Conservation (phyloP, 2,113 vertebrate genomes). For the Nipponia nippon region DNA sequence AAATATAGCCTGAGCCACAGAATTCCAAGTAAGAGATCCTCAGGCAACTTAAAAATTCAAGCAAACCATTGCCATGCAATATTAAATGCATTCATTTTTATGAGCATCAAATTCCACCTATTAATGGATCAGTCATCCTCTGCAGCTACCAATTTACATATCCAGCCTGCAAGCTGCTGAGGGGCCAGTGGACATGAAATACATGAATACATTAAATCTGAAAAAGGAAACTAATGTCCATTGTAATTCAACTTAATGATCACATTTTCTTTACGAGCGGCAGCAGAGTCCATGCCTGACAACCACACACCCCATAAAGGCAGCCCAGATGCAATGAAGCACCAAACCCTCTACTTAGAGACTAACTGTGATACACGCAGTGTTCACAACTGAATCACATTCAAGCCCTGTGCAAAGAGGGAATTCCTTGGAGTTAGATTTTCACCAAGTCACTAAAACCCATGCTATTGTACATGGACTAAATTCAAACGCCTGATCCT, state of each 20-base stretch:
- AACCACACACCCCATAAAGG: not conserved
- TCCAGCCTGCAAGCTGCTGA: slow-evolving; percentile 11
- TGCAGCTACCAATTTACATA: slow-evolving; percentile 36
- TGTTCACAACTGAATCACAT: not conserved
- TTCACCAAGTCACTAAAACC: not conserved
- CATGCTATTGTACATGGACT: not conserved
- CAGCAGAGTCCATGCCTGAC: not conserved
- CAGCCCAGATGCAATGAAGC: not conserved
- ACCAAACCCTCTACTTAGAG: not conserved
- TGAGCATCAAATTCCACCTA: slow-evolving; percentile 24
- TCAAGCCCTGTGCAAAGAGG: not conserved
- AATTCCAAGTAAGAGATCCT: not conserved
- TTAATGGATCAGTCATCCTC: slow-evolving; percentile 26
- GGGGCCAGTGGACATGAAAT: not conserved
- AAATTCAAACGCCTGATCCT: not conserved
- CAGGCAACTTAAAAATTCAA: not conserved
- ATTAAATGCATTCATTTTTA: slow-evolving; percentile 27
- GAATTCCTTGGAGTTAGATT: not conserved
- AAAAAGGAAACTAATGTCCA: not conserved
- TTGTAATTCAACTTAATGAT: not conserved
- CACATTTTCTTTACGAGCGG: not conserved
- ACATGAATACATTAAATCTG: slow-evolving; percentile 12
- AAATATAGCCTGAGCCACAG: not conserved
- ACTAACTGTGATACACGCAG: not conserved
- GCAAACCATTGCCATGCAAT: not conserved